Conservation (phyloP, 2,888 invertebrate genomes). For the Stegana nigrithorax region DNA sequence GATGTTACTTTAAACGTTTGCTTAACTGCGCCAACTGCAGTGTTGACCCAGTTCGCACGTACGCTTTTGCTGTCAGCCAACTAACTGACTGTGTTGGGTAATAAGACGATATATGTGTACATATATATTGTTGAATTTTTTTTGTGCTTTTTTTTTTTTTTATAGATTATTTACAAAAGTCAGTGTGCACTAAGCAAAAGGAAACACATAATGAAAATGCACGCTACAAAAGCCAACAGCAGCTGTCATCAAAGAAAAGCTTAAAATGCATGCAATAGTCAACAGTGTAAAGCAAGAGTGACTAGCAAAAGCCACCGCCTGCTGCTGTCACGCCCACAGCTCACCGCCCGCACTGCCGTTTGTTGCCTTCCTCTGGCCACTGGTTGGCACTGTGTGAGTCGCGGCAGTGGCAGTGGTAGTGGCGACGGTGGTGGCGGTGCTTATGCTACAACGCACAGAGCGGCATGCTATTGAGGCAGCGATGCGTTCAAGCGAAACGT, state of each 20-base stretch:
- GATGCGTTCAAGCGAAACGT: constrained; percentile 65
- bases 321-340: background rate
- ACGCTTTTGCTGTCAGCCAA: too few species aligned
- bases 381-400: background rate
- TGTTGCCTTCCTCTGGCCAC: too few species aligned
- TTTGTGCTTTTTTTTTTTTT: background rate
- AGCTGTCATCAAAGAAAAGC: constrained; percentile 3
- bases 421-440: background rate
- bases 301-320: background rate
- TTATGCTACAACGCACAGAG: too few species aligned
- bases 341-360: background rate
- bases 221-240: background rate
- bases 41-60: background rate
- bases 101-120: too few species aligned
- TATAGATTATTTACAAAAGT: background rate
- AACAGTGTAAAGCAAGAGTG: background rate
- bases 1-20: too few species aligned
- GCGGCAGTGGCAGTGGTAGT: too few species aligned
- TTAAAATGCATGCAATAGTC: background rate
- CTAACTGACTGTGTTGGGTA: too few species aligned
- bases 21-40: background rate
- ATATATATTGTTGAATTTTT: background rate
- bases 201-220: constrained; percentile 2
- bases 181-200: background rate
- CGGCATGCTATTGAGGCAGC: constrained; percentile 48